Evolutionary conservation across 2,113 vertebrate genomes (phyloP), one percentile per base, ranked within the genome.

Genomic region (Loxodonta africana): DNA sequence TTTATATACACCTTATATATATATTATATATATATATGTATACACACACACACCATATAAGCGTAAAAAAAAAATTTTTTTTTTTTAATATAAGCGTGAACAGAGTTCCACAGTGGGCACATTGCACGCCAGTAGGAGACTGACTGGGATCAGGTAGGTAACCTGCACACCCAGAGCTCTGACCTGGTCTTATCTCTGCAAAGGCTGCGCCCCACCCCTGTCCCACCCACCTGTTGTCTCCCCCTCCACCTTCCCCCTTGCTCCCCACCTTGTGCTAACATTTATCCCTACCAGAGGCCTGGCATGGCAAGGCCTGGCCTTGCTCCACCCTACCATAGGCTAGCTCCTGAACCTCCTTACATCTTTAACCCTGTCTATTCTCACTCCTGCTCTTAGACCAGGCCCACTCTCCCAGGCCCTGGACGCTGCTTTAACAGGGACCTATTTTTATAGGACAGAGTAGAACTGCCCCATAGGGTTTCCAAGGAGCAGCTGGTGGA

Each of bases 251-350:
- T 37, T 37, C 37, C 37, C 2, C 37, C 37, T 37, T 37, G 37
- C 37, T 37, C 37, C 37, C 37, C 37, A 37, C 20, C 25, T 82
- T 4, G 0, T 44, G 62, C 18, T 30, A 28, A 33, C 46, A 46
- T 60, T 51, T 76, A 0, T 87, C 53, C 26, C 10, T 57, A 67
- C 82, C 60, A 60, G 51, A 67, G 73, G 37, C 37, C 57, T 28
- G 78, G 73, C 28, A 5, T 3, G 10, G 44, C 6, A 62, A 90
- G 84, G 14, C 4, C 17, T 91, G 33, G 11, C 14, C 37, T 53
- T 2, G 6, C 9, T 80, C 8, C 23, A 21, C 6, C 7, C 7
- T 3, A 2, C 41, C 17, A 10, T 20, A 53, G 41, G 5, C 3
- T 48, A 67, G 23, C 76, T 87, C 12, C 25, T 83, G 65, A n/a